Conservation (phyloP, 2,113 vertebrate species). For the Catagonus wagneri region DNA sequence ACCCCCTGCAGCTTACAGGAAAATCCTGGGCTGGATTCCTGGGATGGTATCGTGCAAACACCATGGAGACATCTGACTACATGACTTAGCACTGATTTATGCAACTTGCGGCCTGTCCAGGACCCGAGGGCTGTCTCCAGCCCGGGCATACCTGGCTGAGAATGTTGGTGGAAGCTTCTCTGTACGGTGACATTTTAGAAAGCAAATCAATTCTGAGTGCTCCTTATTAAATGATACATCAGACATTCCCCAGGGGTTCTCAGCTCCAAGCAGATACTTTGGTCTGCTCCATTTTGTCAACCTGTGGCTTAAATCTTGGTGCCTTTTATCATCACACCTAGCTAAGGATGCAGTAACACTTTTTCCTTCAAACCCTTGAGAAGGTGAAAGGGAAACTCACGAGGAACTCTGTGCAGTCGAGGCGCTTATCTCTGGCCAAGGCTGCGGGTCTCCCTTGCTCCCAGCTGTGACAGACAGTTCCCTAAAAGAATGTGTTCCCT, state of each 20-base stretch:
- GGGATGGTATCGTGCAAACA: conserved; percentile 37
- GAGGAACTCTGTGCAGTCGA: neutral
- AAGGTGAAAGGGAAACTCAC: neutral
- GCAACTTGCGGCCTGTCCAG: neutral
- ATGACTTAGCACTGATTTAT: conserved; percentile 69
- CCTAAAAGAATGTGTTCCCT: neutral
- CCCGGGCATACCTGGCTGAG: conserved; percentile 9
- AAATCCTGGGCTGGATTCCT: conserved; percentile 60
- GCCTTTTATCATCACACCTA: neutral
- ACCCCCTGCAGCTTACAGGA: neutral
- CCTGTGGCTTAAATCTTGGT: neutral
- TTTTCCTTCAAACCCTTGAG: neutral
- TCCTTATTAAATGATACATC: neutral
- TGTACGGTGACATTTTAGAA: conserved; percentile 53
- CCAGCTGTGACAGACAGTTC: neutral
- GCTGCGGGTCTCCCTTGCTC: neutral
- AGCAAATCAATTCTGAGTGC: neutral
- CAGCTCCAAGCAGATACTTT: neutral
- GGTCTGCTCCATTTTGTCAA: neutral
- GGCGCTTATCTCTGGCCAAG: neutral
- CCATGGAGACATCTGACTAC: conserved; percentile 64
- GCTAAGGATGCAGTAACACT: neutral
- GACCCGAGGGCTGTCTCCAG: neutral
- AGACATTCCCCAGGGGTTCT: neutral
- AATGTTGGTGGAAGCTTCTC: neutral